Base-by-base conservation (phyloP, 1,140 invertebrate genomes). In the Diorhabda carinulata region DNA sequence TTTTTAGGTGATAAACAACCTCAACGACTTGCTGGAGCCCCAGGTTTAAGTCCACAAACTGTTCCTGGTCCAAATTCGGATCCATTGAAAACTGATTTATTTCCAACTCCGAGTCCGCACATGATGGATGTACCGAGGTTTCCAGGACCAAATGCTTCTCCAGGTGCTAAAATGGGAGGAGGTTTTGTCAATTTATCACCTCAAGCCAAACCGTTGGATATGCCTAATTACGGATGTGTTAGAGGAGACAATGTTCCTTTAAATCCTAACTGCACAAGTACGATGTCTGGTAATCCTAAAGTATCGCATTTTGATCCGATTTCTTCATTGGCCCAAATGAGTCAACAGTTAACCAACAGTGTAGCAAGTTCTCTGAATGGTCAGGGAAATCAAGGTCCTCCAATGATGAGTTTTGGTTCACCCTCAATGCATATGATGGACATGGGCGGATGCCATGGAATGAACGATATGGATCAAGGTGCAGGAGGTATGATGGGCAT, bases 311-410 rank as follows among this genome's bases (percentile, higher is more conserved):
- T 96, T 81, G 95, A 97, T 84, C 94, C 95, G 0, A 96, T 97
- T 72, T 93, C 94, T 9, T 97, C 95, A 3, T 86, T 96, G 75
- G 93, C 94, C 41, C 94, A 96, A 80, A 97, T 96, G 95, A 94
- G 92, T 63, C 94, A 96, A 76, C 93, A 95, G 77, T 80, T 96
- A 41, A 94, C 93, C 3, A 94, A 90, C 75, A 90, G 56, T 71
- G 88, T 89, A 47, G 84, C 88, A 6, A 87, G 86, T 73, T 80
- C 82, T 9, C 71, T 82, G 47, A 82, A 82, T 70, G 78, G 81
- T n/a, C 79, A 81, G 70, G 83, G 84, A 63, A 86, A 84, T 66
- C 83, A 84, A 76, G 82, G 84, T 8, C 81, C 84, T 58, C 84
- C 83, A 9, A 87, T 88, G 85, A 87, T 86, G 76, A 85, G 82